A percentile compares a stretch with the other conserved stretches of the same genome.
phyloP scores from a whole-genome alignment of 1,140 invertebrate species.

The Heliconius melpomene region DNA sequence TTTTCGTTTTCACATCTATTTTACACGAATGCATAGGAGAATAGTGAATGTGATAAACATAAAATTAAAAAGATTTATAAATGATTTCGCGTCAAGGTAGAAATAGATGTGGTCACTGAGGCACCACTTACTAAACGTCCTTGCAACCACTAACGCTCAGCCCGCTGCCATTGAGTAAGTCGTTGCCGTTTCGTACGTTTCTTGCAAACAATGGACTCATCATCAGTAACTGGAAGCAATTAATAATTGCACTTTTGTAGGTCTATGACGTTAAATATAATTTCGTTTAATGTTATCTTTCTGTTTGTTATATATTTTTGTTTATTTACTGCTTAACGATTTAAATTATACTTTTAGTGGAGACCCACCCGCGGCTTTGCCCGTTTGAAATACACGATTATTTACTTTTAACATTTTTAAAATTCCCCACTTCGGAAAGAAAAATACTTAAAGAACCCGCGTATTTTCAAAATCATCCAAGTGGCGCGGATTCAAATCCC shows the following conservation, averaged over 20 bases:
- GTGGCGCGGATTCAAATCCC: too few species aligned
- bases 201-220: slow-evolving; percentile 76
- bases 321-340: neutral
- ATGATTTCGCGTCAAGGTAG: neutral
- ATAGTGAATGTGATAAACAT: too few species aligned
- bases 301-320: neutral
- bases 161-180: slow-evolving; percentile 60
- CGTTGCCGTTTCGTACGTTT: slow-evolving; percentile 56
- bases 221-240: slow-evolving; percentile 59
- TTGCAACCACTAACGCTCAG: slow-evolving; percentile 55
- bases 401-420: too few species aligned
- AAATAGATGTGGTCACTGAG: slow-evolving; percentile 45
- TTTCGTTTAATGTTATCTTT: neutral
- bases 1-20: too few species aligned
- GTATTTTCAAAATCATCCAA: too few species aligned
- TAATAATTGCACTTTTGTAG: slow-evolving; percentile 56
- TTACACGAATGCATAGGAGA: too few species aligned
- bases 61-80: neutral
- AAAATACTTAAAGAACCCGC: too few species aligned
- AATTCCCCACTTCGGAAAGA: too few species aligned
- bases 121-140: slow-evolving; percentile 54
- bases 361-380: too few species aligned
- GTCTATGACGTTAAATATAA: slow-evolving; percentile 39
- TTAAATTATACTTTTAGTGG: too few species aligned
- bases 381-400: too few species aligned